Base-by-base conservation (phyloP, 2,888 invertebrate species). In the Octonoba sinensis region DNA sequence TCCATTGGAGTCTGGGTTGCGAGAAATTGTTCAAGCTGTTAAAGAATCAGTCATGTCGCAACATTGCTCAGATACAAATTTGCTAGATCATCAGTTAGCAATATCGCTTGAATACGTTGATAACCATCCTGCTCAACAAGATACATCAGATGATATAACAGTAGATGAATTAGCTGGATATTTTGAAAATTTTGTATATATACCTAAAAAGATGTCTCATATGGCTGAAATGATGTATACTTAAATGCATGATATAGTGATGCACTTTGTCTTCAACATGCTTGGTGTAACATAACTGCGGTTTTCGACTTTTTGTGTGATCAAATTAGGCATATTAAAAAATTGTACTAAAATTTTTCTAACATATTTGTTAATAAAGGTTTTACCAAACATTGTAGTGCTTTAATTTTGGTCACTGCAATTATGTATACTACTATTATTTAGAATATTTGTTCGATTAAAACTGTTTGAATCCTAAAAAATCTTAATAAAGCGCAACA, bases 211-310 rank as follows among this genome's bases (percentile, higher is more conserved):
- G 89, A 97, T 97, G 97, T 96, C 96, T 65, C 93, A 93, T 78
- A 97, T 97, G 97, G 97, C 97, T 82, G 96, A 97, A 91, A 96
- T 96, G 96, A 97, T 97, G 97, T 97, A 97, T 88, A 96, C 96
- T 44, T 88, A 85, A 85, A 36, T 36, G 3, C 36, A 36, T 36
- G 36, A 11, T 6, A 11, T 1, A 36, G 11, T 36, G 36, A 8
- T 36, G 36, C 1, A 36, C 64, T 64, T 46, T 36, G 36, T 36
- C 6, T 36, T 36, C 36, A 36, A 11, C 36, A 2, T 11, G 36
- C 11, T 36, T 36, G 36, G 0, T 36, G 36, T 36, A 36, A 11
- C 11, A 36, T 36, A 11, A 36, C 6, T 4, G 36, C 8, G 11
- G 36, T 36, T 36, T 36, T 36, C 8, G 11, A 11, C 11, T 36